Conservation (phyloP, 2,888 invertebrate species). For the Troides oblongomaculatus region DNA sequence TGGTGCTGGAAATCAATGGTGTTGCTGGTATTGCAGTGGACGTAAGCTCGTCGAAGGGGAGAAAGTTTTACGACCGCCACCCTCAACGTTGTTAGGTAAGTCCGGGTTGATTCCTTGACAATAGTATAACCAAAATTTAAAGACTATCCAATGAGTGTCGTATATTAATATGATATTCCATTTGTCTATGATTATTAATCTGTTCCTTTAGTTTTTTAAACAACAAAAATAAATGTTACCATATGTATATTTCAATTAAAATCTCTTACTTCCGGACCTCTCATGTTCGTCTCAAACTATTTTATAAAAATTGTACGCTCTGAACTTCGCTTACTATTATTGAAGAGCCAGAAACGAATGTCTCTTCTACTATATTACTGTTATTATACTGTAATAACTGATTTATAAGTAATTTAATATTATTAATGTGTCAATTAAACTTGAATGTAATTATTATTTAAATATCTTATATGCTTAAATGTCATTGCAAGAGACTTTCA, state of each 20-base stretch:
- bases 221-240: background rate
- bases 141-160: constrained; percentile 14
- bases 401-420: background rate
- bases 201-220: background rate
- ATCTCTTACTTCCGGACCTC: too few relatives aligned
- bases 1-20: constrained; percentile 48
- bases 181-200: background rate
- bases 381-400: background rate
- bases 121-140: constrained; percentile 43
- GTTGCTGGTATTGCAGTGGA: constrained; percentile 37
- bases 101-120: constrained; percentile 70
- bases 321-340: too few relatives aligned
- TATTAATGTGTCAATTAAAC: background rate
- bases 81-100: constrained; percentile 59
- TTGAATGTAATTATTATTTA: background rate
- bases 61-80: constrained; percentile 75
- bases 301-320: too few relatives aligned
- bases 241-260: too few relatives aligned
- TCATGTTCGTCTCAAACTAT: too few relatives aligned
- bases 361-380: background rate
- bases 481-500: background rate
- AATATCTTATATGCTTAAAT: background rate
- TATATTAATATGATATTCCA: background rate
- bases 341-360: background rate
- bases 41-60: constrained; percentile 60